A percentile compares a stretch with the other conserved stretches of the same genome.
phyloP scores from a whole-genome alignment of 2,888 invertebrate genomes.

The Oligia strigilis region DNA sequence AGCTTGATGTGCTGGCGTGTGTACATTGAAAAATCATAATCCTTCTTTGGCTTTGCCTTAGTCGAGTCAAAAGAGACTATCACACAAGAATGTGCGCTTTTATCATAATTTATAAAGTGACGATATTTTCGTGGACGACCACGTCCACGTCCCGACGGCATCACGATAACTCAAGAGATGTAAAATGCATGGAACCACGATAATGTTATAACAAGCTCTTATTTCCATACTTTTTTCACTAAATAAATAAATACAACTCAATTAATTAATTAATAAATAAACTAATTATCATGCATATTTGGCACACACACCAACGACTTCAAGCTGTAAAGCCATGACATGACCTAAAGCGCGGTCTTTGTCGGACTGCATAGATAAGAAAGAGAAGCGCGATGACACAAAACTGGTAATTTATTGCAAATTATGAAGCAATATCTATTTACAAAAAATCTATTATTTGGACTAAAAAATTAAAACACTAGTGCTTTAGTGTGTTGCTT shows the following conservation, averaged over 20 bases:
- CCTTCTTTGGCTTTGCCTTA: background rate
- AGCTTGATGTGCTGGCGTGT: too few relatives aligned
- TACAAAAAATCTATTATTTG: too few relatives aligned
- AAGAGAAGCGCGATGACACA: too few relatives aligned
- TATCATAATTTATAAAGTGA: background rate
- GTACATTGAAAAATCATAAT: too few relatives aligned
- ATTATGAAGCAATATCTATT: too few relatives aligned
- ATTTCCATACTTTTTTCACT: background rate
- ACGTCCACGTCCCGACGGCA: background rate
- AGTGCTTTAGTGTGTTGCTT: too few relatives aligned
- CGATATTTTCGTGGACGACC: background rate
- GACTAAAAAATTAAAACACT: too few relatives aligned
- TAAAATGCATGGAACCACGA: background rate
- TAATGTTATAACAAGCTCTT: background rate
- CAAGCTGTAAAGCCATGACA: background rate
- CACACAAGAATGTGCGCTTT: background rate
- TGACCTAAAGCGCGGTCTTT: too few relatives aligned
- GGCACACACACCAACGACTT: background rate
- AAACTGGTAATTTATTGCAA: too few relatives aligned
- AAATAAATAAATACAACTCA: background rate
- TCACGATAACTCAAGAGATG: background rate
- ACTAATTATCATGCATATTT: background rate
- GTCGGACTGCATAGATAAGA: too few relatives aligned
- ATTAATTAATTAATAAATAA: background rate
- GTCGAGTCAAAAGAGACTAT: background rate